Evolutionary conservation across 2,113 vertebrate genomes (phyloP), one percentile per base, ranked within the genome.

Genomic region (Microtus montanus): DNA sequence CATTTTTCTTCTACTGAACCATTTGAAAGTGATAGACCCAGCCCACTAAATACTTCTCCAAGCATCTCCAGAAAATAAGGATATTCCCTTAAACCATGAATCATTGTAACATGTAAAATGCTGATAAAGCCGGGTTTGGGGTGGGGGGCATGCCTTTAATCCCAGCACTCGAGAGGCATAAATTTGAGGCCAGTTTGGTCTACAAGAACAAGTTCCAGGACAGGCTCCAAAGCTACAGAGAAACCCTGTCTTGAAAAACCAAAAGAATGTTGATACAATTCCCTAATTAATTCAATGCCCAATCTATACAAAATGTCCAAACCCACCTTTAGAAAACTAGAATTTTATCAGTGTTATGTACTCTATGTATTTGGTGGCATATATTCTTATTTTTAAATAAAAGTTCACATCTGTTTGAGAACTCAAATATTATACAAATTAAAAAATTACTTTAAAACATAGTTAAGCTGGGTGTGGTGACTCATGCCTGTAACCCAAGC

Each of bases 31-130:
- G 7, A 79, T 6, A 35, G 68, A n/a, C 33, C 49, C 35, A 26
- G 90, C 26, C 92, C 28, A 7, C 22, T 78, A 79, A 84, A 91
- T 89, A 74, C 38, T 74, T 92, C 7, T 41, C 22, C 11, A 79
- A 20, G 4, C 4, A 87, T 30, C n/a, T 92, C n/a, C 12, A 90
- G 80, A 87, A 94, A 78, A 90, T 90, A 87, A 95, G 1, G n/a
- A 84, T 41, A 30, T 30, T 83, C n/a, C 44, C 38, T 44, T 44
- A 26, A 44, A 75, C 74, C 22, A 22, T 20, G 63, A 64, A 49
- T 12, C 77, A 84, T 49, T 84, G 22, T 44, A 79, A 84, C 6
- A 94, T 44, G 24, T 88, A 63, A 71, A 90, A 84, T 84, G 35
- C 80, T 79, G 79, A 88, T 58, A 58, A 58, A 20, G 54, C 19